A percentile compares a stretch with the other conserved stretches of the same genome.
Evolutionary conservation across 1,140 invertebrate species (phyloP).

Genomic region (Ceratina japonica): DNA sequence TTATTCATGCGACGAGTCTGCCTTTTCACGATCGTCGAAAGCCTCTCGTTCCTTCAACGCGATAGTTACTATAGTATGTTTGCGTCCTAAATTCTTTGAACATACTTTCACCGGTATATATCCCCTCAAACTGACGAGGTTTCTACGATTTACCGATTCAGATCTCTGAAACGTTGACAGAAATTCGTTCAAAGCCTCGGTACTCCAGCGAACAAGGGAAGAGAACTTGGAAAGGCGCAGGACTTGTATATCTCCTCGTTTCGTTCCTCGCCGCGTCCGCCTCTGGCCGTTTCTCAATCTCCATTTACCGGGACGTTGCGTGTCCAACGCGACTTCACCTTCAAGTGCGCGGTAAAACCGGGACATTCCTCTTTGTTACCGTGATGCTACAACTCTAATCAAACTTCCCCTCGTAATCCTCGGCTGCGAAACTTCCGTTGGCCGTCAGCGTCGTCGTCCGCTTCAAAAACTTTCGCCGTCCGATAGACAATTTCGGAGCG

Average conservation of each 20-base stretch:
- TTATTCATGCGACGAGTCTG: slow-evolving; percentile 28
- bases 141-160: no score
- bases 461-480: no score
- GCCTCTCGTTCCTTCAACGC: neutral
- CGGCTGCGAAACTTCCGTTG: neutral
- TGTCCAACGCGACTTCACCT: slow-evolving; percentile 48
- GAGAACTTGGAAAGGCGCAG: neutral
- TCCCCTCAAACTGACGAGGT: no score
- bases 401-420: slow-evolving; percentile 47
- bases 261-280: slow-evolving; percentile 12
- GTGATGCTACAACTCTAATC: slow-evolving; percentile 29
- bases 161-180: no score
- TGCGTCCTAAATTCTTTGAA: no score
- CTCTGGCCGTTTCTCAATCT: slow-evolving; percentile 26
- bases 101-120: no score
- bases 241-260: slow-evolving; percentile 31
- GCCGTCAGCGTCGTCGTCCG: no score
- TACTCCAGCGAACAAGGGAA: neutral
- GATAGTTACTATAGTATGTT: no score
- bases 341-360: slow-evolving; percentile 49
- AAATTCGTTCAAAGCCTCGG: no score
- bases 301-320: slow-evolving; percentile 39
- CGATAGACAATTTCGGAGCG: neutral
- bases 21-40: slow-evolving; percentile 22
- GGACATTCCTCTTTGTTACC: slow-evolving; percentile 55